Conservation (phyloP, 2,113 vertebrate species). For the Aptenodytes patagonicus region DNA sequence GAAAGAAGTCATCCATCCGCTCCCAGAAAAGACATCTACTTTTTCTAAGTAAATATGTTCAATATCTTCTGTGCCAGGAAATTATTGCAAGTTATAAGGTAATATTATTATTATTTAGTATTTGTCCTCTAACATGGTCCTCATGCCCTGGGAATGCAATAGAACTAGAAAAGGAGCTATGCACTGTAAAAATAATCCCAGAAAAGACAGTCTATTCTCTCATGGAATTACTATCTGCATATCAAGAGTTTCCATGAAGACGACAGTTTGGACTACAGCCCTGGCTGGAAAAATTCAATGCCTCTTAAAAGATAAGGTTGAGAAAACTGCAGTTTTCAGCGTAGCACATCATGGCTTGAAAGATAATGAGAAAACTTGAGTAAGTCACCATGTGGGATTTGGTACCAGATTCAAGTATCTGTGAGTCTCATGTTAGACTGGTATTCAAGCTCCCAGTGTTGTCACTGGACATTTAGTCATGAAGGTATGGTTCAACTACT, state of each 20-base stretch:
- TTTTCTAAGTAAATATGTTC: not conserved
- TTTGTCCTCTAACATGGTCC: not conserved
- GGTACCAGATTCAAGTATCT: not conserved
- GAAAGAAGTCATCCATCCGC: not conserved
- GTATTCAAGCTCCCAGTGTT: not conserved
- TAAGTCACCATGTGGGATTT: not conserved
- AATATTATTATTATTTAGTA: not conserved
- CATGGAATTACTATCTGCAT: not conserved
- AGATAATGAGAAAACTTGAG: not conserved
- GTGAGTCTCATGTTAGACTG: not conserved
- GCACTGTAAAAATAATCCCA: not conserved
- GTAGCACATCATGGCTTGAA: not conserved
- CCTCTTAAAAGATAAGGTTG: not conserved
- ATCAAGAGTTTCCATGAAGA: not conserved
- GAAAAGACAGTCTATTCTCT: not conserved
- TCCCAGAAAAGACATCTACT: accelerated
- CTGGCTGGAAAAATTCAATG: not conserved
- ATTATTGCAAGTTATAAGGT: not conserved
- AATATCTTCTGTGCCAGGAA: not conserved
- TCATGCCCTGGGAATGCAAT: not conserved
- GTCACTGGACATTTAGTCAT: not conserved
- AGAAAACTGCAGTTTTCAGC: not conserved
- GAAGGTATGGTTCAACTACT: not conserved
- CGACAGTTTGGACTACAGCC: not conserved
- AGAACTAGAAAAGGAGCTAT: accelerated